Evolutionary conservation across 2,888 invertebrate genomes (phyloP), one percentile per base, ranked within the genome.

Genomic region (Hirtodrosophila duncani): DNA sequence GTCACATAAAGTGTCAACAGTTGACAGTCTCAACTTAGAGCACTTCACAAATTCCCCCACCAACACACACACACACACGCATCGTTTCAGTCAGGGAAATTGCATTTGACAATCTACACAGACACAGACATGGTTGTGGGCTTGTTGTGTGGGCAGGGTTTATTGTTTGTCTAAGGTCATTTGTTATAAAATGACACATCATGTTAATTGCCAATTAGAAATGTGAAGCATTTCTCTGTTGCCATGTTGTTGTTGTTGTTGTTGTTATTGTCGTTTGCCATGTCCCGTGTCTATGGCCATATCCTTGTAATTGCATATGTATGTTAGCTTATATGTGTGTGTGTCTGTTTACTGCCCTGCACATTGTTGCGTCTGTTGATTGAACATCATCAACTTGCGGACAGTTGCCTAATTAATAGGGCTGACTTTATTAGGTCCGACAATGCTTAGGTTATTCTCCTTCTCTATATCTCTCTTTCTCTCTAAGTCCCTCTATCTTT

Each of bases 21-120:
- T 69, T 69, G 70, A 67, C 70, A 69, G 67, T 57, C 51, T 53
- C 61, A 69, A 65, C 70, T 69, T 61, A n/a, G n/a, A n/a, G n/a
- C n/a, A n/a, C n/a, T 65, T 49, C 62, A 65, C 62, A 65, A 68
- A 38, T 63, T 65, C 20, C 10, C 6, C 18, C 2, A 8, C 34
- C 11, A 10, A 7, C 11, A 13, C 30, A 13, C 17, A n/a, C 16
- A 6, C 5, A 5, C 27, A 27, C 6, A 7, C 6, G 14, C 27
- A 13, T 9, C 27, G 9, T 21, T 39, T 30, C 18, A 29, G 9
- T 11, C 21, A 41, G 16, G 3, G 17, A 20, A 1, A 21, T 16
- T 9, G 21, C 21, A 34, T 17, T 41, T 14, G 41, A 23, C 21
- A 31, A 30, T 24, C 10, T 16, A 23, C 21, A 9, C 30, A 23